These are phyloP conservation scores for Dromius quadrimaculatus DNA, from an alignment of 2,888 invertebrate genomes.

Conservation along the genomic window DNA sequence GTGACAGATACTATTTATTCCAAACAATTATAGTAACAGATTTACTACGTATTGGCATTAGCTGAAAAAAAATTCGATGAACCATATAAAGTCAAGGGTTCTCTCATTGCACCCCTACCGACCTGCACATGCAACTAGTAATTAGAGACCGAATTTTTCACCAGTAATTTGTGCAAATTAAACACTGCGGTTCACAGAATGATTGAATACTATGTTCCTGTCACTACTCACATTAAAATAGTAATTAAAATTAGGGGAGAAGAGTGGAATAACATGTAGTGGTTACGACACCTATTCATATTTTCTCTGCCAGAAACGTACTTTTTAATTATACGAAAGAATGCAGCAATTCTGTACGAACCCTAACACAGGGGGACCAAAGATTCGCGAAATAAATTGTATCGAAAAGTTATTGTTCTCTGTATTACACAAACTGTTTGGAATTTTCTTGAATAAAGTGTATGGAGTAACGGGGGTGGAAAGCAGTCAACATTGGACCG, in stretches of 20 bases:
- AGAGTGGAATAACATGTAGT: not conserved
- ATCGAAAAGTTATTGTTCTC: no score
- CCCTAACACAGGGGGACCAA: no score
- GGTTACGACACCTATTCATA: not conserved
- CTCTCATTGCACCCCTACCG: not conserved
- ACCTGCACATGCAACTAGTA: conserved; percentile 20
- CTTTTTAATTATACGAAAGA: not conserved
- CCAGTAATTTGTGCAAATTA: conserved; percentile 32
- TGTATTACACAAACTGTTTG: no score
- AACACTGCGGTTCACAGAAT: conserved; percentile 17
- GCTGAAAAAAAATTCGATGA: no score
- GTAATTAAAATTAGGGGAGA: conserved; percentile 33
- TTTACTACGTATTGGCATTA: no score
- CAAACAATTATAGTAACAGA: no score
- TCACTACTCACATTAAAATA: conserved; percentile 23
- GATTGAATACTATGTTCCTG: conserved; percentile 27
- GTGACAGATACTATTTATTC: no score
- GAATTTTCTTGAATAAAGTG: no score
- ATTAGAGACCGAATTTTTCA: conserved; percentile 29
- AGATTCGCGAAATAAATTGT: no score
- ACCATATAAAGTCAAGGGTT: no score
- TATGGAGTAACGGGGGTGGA: no score
- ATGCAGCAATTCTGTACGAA: not conserved
- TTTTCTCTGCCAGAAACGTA: not conserved
- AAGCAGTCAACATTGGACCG: no score